Base-by-base conservation (phyloP, 2,888 invertebrate genomes). In the Adelphocoris suturalis region DNA sequence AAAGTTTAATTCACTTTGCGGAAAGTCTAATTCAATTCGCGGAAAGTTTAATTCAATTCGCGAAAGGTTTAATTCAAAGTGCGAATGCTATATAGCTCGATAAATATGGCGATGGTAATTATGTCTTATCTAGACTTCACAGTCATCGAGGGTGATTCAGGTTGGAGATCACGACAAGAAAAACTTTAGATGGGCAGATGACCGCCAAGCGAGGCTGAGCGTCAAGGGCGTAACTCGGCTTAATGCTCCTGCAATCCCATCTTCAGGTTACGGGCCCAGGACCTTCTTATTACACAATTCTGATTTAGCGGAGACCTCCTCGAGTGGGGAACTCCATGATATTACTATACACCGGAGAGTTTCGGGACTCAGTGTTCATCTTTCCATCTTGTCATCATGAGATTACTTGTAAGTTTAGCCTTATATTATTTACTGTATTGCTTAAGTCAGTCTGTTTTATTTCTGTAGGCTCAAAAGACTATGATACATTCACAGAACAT, bases 361-460 rank as follows among this genome's bases (percentile, higher is more conserved):
- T 68, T 11, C 68, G 19, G 68, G 23, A 23, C 68, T 68, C 68
- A 68, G 68, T 68, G 68, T 68, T 68, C 68, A 68, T 23, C 68
- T 23, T 68, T 68, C 68, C 68, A 68, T 23, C 68, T 68, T 23
- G 68, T 68, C 68, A 68, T 23, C 68, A 68, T 68, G 68, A 68
- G 23, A 27, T 19, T 68, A 9, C 68, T 68, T 0, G 68, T 68
- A 68, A 23, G 68, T 68, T 68, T 27, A 23, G n/a, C 16, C 57
- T 12, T n/a, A n/a, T 57, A 37, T 37, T 7, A 2, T 4, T 37
- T 4, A 4, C 7, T 37, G 37, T 2, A 7, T 4, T 37, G 37
- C 2, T 37, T 7, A 37, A n/a, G n/a, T n/a, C n/a, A n/a, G n/a
- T n/a, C n/a, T n/a, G n/a, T n/a, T n/a, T n/a, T n/a, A n/a, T n/a